phyloP scores from a whole-genome alignment of 2,888 invertebrate species.

The Drosophila falleni region DNA sequence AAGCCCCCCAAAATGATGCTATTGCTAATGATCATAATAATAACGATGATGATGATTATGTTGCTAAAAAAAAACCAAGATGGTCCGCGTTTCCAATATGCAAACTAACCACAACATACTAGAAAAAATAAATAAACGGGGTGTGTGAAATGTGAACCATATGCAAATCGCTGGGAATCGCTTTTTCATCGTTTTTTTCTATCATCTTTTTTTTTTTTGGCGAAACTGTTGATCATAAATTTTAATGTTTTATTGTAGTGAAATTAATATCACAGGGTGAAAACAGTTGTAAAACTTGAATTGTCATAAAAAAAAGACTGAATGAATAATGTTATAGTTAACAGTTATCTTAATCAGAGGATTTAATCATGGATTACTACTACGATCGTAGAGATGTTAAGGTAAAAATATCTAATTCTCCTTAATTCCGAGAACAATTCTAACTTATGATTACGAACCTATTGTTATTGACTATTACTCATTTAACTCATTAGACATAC shows the following conservation, averaged over 20 bases:
- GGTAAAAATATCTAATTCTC: slow-evolving; percentile 45
- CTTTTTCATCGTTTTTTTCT: slow-evolving; percentile 16
- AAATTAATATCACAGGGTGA: slow-evolving; percentile 67
- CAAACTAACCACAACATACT: slow-evolving; percentile 67
- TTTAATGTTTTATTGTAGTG: slow-evolving; percentile 65
- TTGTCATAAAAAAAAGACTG: slow-evolving; percentile 27
- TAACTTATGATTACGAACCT: slow-evolving; percentile 12
- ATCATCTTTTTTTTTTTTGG: slow-evolving; percentile 30
- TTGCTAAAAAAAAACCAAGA: slow-evolving; percentile 62
- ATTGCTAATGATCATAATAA: slow-evolving; percentile 39
- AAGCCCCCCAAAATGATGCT: slow-evolving; percentile 47
- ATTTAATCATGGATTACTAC: slow-evolving; percentile 68
- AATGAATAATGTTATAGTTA: slow-evolving; percentile 23
- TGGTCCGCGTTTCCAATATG: slow-evolving; percentile 68
- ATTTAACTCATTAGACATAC: slow-evolving; percentile 17
- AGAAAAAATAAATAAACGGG: slow-evolving; percentile 63
- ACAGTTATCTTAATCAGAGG: slow-evolving; percentile 15
- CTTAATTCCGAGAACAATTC: slow-evolving; percentile 26
- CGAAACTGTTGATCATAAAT: slow-evolving; percentile 64
- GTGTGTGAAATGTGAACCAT: slow-evolving; percentile 77
- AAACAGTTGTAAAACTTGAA: slow-evolving; percentile 59
- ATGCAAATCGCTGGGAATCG: slow-evolving; percentile 66
- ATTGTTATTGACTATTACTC: slow-evolving; percentile 43
- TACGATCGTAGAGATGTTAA: slow-evolving; percentile 65
- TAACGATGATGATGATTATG: slow-evolving; percentile 50